phyloP scores from a whole-genome alignment of 2,797 vertebrate species.

The Crenichthys baileyi region DNA sequence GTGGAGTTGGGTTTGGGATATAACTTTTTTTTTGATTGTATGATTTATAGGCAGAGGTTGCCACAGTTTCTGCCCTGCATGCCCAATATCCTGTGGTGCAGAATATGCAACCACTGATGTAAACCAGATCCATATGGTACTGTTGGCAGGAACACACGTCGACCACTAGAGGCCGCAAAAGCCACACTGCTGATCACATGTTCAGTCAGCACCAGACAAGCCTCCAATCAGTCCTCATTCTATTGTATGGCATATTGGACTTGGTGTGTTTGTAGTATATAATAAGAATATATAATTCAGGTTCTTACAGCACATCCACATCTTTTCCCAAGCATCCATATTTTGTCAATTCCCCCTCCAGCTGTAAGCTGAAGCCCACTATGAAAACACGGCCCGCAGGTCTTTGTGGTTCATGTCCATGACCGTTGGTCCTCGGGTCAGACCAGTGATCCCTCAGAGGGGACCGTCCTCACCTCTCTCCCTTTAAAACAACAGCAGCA shows the following conservation, averaged over 20 bases:
- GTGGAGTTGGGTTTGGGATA: constrained; percentile 53
- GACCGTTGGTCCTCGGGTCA: constrained; percentile 70
- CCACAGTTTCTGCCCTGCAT: constrained; percentile 78
- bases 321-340: constrained; percentile 62
- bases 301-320: constrained; percentile 17
- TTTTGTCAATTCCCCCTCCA: constrained; percentile 25
- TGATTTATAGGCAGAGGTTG: constrained; percentile 67
- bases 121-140: constrained; percentile 75
- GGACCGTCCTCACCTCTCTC: constrained; percentile 70
- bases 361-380: constrained; percentile 36
- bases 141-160: constrained; percentile 5
- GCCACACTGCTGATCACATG: constrained; percentile 52
- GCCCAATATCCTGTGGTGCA: constrained; percentile 68
- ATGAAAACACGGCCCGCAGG: constrained; percentile 59
- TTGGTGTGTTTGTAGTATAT: background rate
- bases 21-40: constrained; percentile 57
- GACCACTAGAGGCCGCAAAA: constrained; percentile 83
- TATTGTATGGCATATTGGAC: constrained; percentile 3
- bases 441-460: constrained; percentile 63
- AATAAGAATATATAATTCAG: background rate
- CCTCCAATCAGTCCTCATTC: background rate
- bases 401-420: constrained; percentile 71
- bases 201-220: constrained; percentile 1
- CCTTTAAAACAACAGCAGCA: constrained; percentile 75
- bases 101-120: constrained; percentile 71